These are phyloP conservation scores for Euplexia lucipara DNA, from an alignment of 2,888 invertebrate species.

Conservation along the genomic window DNA sequence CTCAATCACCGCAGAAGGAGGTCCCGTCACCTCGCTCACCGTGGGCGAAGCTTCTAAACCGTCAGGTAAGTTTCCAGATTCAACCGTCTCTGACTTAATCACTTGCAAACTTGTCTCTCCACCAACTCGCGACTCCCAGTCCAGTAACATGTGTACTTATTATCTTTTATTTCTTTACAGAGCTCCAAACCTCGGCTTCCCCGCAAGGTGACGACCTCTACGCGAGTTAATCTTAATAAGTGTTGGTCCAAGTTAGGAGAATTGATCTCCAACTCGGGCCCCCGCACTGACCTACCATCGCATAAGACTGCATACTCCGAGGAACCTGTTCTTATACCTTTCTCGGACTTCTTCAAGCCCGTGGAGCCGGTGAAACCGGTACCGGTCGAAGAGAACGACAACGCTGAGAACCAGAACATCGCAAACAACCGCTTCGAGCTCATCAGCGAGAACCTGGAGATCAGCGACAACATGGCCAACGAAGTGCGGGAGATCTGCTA, in stretches of 20 bases:
- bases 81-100: slow-evolving; percentile 8
- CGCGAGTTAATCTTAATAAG: slow-evolving; percentile 92
- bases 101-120: slow-evolving; percentile 23
- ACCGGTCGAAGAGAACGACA: slow-evolving; percentile 84
- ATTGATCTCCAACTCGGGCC: slow-evolving; percentile 86
- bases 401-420: slow-evolving; percentile 87
- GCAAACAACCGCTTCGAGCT: slow-evolving; percentile 85
- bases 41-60: slow-evolving; percentile 90
- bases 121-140: slow-evolving; percentile 10
- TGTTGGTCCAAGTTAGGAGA: slow-evolving; percentile 92
- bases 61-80: slow-evolving; percentile 86
- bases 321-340: slow-evolving; percentile 84
- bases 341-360: slow-evolving; percentile 85
- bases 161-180: slow-evolving; percentile 83
- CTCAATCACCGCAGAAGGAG: slow-evolving; percentile 85
- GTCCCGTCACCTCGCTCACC: slow-evolving; percentile 88
- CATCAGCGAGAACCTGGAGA: slow-evolving; percentile 82
- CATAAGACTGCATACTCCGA: slow-evolving; percentile 86
- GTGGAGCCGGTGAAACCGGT: slow-evolving; percentile 85
- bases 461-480: slow-evolving; percentile 91
- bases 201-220: slow-evolving; percentile 89
- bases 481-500: slow-evolving; percentile 91
- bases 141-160: slow-evolving; percentile 50
- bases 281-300: slow-evolving; percentile 87
- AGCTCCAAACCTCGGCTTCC: slow-evolving; percentile 90